phyloP scores from a whole-genome alignment of 2,113 vertebrate species.

The Pelobates fuscus region DNA sequence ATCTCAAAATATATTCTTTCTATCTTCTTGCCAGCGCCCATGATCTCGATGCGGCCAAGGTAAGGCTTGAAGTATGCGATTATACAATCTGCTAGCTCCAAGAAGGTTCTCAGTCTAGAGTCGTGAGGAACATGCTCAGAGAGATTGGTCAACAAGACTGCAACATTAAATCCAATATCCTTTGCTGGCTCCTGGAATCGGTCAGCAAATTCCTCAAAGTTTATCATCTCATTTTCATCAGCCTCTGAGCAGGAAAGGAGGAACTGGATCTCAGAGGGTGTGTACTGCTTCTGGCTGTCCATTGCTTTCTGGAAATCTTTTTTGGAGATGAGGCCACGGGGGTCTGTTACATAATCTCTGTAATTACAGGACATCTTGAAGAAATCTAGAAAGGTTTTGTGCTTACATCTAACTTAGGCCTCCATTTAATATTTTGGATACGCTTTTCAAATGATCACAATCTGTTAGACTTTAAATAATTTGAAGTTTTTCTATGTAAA shows the following conservation, averaged over 20 bases:
- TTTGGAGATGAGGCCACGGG: conserved; percentile 93
- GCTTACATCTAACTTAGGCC: too few relatives aligned
- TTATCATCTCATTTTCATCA: conserved; percentile 96
- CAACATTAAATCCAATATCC: conserved; percentile 95
- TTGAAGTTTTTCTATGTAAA: too few relatives aligned
- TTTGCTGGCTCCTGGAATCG: conserved; percentile 94
- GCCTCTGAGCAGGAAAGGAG: conserved; percentile 94
- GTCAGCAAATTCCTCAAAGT: conserved; percentile 88
- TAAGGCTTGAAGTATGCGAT: conserved; percentile 92
- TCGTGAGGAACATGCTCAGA: conserved; percentile 94
- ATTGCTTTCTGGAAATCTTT: conserved; percentile 98
- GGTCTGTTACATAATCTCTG: conserved; percentile 87
- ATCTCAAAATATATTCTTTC: conserved; percentile 97
- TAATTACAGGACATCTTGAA: conserved; percentile 76
- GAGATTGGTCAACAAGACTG: conserved; percentile 90
- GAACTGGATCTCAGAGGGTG: conserved; percentile 88
- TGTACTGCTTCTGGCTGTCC: conserved; percentile 97
- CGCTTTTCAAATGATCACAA: too few relatives aligned
- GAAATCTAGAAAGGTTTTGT: too few relatives aligned
- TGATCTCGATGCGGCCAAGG: conserved; percentile 94
- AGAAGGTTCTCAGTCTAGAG: conserved; percentile 83
- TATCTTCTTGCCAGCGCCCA: conserved; percentile 87
- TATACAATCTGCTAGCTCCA: conserved; percentile 87
- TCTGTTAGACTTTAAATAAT: too few relatives aligned
- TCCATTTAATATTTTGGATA: too few relatives aligned